Conservation (phyloP, 2,113 vertebrate genomes). For the Ammodytes dubius region DNA sequence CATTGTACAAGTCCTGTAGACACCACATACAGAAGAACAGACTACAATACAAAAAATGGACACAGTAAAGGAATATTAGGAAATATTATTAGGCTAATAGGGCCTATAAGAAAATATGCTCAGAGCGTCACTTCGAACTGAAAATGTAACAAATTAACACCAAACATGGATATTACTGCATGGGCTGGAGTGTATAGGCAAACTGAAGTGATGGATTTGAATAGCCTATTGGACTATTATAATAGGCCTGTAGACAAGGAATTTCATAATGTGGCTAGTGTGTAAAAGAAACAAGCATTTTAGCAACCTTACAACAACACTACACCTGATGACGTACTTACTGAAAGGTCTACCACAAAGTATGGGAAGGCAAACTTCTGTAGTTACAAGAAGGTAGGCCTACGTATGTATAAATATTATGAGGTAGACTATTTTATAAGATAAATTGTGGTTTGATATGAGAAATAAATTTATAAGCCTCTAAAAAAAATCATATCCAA, state of each 20-base stretch:
- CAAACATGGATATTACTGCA: neutral
- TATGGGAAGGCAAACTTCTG: neutral
- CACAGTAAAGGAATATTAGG: neutral
- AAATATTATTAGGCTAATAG: neutral
- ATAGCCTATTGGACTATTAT: no score
- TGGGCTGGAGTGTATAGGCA: neutral
- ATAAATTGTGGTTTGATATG: neutral
- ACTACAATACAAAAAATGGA: neutral
- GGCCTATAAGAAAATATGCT: neutral
- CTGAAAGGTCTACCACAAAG: neutral
- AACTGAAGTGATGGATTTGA: neutral
- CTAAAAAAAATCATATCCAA: neutral
- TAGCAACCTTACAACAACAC: neutral
- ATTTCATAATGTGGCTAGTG: neutral
- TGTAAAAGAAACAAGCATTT: neutral
- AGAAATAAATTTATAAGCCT: neutral
- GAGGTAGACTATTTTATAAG: neutral
- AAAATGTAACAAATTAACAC: neutral
- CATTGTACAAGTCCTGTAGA: constrained; percentile 6
- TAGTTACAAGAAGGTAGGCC: neutral
- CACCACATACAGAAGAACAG: neutral
- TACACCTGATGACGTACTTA: neutral
- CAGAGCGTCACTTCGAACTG: neutral
- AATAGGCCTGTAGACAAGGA: neutral
- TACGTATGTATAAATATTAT: neutral